Conservation (phyloP, 1,140 invertebrate species). For the Drosophila melanica region DNA sequence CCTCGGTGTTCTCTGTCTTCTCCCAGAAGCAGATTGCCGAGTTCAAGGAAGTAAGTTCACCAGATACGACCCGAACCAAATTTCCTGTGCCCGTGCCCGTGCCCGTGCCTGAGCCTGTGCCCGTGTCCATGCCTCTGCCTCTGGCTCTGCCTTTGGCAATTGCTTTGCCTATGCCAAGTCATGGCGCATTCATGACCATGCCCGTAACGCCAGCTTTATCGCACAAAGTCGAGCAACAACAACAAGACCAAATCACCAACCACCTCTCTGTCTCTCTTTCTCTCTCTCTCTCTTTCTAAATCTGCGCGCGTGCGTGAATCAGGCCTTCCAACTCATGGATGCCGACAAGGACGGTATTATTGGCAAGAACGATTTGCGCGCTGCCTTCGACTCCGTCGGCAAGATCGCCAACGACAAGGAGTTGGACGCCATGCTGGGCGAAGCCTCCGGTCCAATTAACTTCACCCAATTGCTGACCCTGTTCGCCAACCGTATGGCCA, state of each 20-base stretch:
- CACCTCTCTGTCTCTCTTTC: constrained; percentile 63
- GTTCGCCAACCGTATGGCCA: constrained; percentile 95
- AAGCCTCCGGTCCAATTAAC: constrained; percentile 96
- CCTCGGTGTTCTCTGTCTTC: constrained; percentile 98
- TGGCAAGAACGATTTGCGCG: constrained; percentile 96
- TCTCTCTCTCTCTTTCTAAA: constrained; percentile 78
- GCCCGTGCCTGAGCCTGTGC: constrained; percentile 3
- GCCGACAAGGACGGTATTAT: constrained; percentile 99
- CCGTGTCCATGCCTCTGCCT: constrained; percentile 3
- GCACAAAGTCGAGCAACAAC: neutral
- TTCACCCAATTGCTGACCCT: constrained; percentile 97
- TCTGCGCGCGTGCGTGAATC: constrained; percentile 33
- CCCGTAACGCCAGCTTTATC: no score
- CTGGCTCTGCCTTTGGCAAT: neutral
- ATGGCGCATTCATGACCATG: constrained; percentile 10
- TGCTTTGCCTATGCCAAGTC: constrained; percentile 17
- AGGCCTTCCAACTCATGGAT: constrained; percentile 99
- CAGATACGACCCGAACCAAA: neutral
- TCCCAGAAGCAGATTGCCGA: constrained; percentile 96
- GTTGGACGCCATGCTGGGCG: constrained; percentile 94
- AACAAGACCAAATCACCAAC: constrained; percentile 67
- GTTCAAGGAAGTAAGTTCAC: constrained; percentile 93
- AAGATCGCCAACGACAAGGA: constrained; percentile 95
- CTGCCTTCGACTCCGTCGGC: constrained; percentile 97
- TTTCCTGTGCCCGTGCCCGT: constrained; percentile 1